Percentiles rank a stretch among this genome's conserved stretches.
These are phyloP conservation scores for Entomyzon cyanotis DNA, from an alignment of 2,113 vertebrate genomes.

Conservation along the genomic window DNA sequence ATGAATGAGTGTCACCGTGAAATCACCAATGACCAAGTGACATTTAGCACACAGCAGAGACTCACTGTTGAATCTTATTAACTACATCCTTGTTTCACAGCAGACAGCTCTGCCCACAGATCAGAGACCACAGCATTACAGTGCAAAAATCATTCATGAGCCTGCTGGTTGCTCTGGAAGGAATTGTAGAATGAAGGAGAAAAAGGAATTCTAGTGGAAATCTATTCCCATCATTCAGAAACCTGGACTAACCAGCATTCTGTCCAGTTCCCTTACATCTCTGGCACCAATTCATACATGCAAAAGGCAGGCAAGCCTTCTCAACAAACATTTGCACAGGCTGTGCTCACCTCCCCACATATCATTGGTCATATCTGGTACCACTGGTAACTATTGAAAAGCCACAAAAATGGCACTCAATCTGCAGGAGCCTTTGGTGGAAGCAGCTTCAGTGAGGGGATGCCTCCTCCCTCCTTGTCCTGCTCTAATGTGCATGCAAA, in stretches of 20 bases:
- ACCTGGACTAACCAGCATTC: neutral
- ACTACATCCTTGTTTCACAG: neutral
- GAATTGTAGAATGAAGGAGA: neutral
- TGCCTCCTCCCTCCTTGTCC: neutral
- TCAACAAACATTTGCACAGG: accelerated
- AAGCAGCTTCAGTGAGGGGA: neutral
- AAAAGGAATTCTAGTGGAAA: neutral
- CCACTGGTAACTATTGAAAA: neutral
- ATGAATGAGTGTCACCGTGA: neutral
- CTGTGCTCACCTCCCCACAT: neutral
- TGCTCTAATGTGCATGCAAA: neutral
- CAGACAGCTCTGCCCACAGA: constrained; percentile 6
- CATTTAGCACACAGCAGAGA: neutral
- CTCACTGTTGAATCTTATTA: neutral
- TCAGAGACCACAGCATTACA: constrained; percentile 21
- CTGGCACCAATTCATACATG: neutral
- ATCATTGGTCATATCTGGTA: neutral
- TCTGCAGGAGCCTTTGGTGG: neutral
- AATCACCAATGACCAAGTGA: neutral
- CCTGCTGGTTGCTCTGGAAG: neutral
- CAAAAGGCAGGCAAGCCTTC: neutral
- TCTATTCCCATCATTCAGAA: neutral
- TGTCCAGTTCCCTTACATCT: neutral
- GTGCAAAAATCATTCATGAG: neutral
- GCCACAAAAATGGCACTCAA: neutral